Evolutionary conservation across 2,888 invertebrate species (phyloP).

Genomic region (Calameuta pallipes): DNA sequence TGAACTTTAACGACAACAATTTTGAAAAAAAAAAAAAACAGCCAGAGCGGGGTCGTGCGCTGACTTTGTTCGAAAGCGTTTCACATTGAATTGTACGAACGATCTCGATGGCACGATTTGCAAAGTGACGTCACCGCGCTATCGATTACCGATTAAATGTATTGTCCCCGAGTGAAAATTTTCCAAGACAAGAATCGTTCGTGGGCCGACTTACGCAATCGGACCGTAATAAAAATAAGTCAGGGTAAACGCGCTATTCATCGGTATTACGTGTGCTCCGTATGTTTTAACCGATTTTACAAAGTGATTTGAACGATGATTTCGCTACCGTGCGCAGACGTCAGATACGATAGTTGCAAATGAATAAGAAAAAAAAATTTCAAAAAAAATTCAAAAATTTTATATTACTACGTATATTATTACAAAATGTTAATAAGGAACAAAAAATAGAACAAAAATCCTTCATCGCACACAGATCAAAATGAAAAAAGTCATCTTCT

Average conservation of each 20-base stretch:
- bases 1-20: neutral
- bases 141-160: no score
- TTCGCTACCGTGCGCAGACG: neutral
- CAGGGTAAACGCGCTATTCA: no score
- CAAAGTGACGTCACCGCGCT: no score
- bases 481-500: neutral
- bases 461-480: neutral
- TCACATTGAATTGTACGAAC: no score
- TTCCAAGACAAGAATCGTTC: no score
- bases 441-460: no score
- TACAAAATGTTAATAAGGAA: no score
- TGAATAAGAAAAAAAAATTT: neutral
- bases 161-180: no score
- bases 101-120: no score
- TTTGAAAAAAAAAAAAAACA: neutral
- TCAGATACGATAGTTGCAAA: neutral
- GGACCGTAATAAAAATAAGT: neutral
- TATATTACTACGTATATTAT: no score
- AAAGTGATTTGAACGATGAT: neutral
- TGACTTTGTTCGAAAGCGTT: neutral
- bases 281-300: neutral
- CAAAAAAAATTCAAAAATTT: no score
- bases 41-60: neutral
- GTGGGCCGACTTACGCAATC: neutral
- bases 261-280: neutral